Evolutionary conservation across 1,140 invertebrate species (phyloP), one percentile per base, ranked within the genome.

Genomic region (Armadillidium nasatum): DNA sequence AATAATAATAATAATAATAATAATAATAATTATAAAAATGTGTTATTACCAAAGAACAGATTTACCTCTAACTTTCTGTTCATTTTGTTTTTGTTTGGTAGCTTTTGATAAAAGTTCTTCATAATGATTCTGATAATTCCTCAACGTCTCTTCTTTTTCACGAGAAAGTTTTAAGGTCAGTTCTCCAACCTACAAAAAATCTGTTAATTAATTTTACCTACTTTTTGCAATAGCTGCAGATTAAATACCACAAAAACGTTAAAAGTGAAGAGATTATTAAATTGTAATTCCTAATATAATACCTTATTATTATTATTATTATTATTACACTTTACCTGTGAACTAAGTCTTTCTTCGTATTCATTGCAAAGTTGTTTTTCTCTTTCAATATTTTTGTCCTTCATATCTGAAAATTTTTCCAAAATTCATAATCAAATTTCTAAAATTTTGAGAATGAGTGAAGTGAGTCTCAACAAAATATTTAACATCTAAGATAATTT

Each of bases 361-460:
- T 60, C 50, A 60, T 60, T 60, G 19, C 50, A 60, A 60, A 60
- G 50, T 19, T 60, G 50, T 19, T 60, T 60, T 7, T 60, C 50
- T 7, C 50, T 60, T 19, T 60, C 50, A 60, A 60, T 60, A 7
- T 19, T 60, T 60, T 60, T 60, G 50, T 60, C 50, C 7, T 60
- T 60, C 50, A 60, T 15, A 19, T 60, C 50, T 60, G 19, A 13
- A 60, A 60, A 60, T 33, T n/a, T n/a, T n/a, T n/a, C n/a, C n/a
- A n/a, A n/a, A n/a, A n/a, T n/a, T n/a, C n/a, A n/a, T n/a, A n/a
- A n/a, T n/a, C n/a, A n/a, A n/a, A n/a, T n/a, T n/a, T n/a, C n/a
- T n/a, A n/a, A n/a, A n/a, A n/a, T n/a, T n/a, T n/a, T n/a, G n/a
- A n/a, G n/a, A n/a, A n/a, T n/a, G n/a, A n/a, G n/a, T n/a, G n/a